Evolutionary conservation across 2,888 invertebrate genomes (phyloP).

Genomic region (Miltochrista miniata): DNA sequence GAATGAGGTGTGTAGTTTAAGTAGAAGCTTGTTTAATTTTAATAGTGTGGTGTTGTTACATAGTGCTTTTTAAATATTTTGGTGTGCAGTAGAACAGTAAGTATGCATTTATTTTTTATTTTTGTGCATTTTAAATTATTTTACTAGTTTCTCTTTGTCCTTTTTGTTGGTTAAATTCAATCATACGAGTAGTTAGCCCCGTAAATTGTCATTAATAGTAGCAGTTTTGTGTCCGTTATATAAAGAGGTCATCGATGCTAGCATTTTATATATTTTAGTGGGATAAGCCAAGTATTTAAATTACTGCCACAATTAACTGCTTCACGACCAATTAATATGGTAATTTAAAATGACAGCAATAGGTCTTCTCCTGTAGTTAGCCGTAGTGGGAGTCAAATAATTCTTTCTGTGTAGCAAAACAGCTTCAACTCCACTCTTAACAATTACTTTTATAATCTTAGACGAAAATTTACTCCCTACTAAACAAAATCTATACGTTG

Average conservation of each 20-base stretch:
- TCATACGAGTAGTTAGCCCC: too few species aligned
- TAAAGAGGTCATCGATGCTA: too few species aligned
- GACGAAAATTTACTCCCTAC: not conserved
- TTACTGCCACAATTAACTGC: too few species aligned
- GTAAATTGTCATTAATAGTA: too few species aligned
- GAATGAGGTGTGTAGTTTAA: slow-evolving; percentile 4
- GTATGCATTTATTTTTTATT: slow-evolving; percentile 22
- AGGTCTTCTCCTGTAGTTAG: slow-evolving; percentile 12
- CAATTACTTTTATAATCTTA: not conserved
- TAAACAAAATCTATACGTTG: slow-evolving; percentile 2
- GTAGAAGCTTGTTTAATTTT: slow-evolving; percentile 19
- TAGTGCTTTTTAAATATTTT: slow-evolving; percentile 38
- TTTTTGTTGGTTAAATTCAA: too few species aligned
- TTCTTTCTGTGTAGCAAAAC: too few species aligned
- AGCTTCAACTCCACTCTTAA: too few species aligned
- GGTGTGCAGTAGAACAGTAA: slow-evolving; percentile 33
- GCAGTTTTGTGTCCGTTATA: too few species aligned
- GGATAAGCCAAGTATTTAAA: too few species aligned
- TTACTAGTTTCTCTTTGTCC: not conserved
- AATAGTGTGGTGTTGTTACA: slow-evolving; percentile 34
- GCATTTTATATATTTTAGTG: too few species aligned
- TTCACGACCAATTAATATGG: too few species aligned
- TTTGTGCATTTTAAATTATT: slow-evolving; percentile 6
- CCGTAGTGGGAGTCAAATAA: too few species aligned
- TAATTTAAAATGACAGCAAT: not conserved